These are phyloP conservation scores for Pocillopora damicornis DNA, from an alignment of 64 coral and sea anemone species.

Conservation along the genomic window DNA sequence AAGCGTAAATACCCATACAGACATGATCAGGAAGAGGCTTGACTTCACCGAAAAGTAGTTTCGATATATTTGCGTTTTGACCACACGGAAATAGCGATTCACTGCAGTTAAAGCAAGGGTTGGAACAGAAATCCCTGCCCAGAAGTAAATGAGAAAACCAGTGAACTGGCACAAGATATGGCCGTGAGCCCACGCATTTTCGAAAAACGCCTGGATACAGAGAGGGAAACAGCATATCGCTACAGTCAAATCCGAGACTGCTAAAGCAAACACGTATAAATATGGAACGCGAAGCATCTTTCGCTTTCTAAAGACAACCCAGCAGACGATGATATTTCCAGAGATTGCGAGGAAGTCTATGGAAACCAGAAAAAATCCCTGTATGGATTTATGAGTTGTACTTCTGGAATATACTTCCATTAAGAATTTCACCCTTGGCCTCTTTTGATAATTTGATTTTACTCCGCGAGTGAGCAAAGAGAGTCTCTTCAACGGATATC, in stretches of 20 bases:
- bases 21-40: constrained; percentile 25
- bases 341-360: constrained; percentile 28
- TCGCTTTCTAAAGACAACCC: constrained; percentile 23
- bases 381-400: background rate
- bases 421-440: background rate
- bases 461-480: no score
- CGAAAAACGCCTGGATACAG: constrained; percentile 9
- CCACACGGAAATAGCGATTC: constrained; percentile 45
- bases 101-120: constrained; percentile 53
- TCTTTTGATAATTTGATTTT: no score
- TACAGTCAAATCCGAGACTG: constrained; percentile 45
- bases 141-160: constrained; percentile 26
- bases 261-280: constrained; percentile 36
- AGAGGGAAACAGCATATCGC: constrained; percentile 36
- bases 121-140: constrained; percentile 38
- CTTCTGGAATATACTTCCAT: constrained; percentile 6
- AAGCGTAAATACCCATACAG: constrained; percentile 27
- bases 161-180: constrained; percentile 23
- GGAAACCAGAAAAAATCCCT: background rate
- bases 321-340: constrained; percentile 45
- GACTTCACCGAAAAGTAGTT: constrained; percentile 35
- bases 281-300: background rate
- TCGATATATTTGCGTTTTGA: constrained; percentile 32
- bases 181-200: constrained; percentile 26
- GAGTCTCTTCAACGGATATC: no score